These are phyloP conservation scores for Apostichopus japonicus DNA, from an alignment of 35 echinoderm and acorn worm genomes.

Conservation along the genomic window DNA sequence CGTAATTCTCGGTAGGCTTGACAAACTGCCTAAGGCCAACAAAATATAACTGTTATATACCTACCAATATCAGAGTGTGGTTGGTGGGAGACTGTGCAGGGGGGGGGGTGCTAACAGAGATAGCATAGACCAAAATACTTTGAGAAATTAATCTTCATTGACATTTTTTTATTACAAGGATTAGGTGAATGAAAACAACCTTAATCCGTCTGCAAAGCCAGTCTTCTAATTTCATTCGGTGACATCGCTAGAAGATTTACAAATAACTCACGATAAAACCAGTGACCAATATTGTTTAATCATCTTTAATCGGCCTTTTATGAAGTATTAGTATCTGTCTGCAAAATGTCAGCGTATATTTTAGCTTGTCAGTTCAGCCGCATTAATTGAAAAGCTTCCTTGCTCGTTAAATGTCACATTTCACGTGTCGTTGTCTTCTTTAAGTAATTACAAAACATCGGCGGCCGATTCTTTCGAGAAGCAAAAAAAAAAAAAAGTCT, in stretches of 20 bases:
- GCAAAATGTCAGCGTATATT: background rate
- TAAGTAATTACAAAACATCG: background rate
- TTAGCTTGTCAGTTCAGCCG: background rate
- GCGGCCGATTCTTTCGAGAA: background rate
- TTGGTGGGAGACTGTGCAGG: too few species aligned
- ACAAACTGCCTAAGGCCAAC: too few species aligned
- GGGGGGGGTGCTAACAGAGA: too few species aligned
- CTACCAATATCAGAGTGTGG: too few species aligned
- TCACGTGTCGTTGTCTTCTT: background rate
- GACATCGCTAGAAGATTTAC: background rate
- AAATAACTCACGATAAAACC: background rate
- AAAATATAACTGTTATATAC: too few species aligned
- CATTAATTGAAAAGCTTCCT: background rate
- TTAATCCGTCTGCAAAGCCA: background rate
- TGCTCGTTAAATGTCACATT: background rate
- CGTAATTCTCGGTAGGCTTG: too few species aligned
- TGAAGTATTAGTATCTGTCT: background rate
- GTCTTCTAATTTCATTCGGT: background rate
- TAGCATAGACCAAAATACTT: background rate
- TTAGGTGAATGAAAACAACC: background rate
- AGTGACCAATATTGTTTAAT: background rate
- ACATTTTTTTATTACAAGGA: background rate
- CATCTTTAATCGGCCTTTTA: background rate
- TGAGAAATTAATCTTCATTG: background rate
- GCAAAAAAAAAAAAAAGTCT: background rate